A percentile compares a stretch with the other conserved stretches of the same genome.
Evolutionary conservation across 2,797 vertebrate genomes (phyloP).

Genomic region (Peromyscus eremicus): DNA sequence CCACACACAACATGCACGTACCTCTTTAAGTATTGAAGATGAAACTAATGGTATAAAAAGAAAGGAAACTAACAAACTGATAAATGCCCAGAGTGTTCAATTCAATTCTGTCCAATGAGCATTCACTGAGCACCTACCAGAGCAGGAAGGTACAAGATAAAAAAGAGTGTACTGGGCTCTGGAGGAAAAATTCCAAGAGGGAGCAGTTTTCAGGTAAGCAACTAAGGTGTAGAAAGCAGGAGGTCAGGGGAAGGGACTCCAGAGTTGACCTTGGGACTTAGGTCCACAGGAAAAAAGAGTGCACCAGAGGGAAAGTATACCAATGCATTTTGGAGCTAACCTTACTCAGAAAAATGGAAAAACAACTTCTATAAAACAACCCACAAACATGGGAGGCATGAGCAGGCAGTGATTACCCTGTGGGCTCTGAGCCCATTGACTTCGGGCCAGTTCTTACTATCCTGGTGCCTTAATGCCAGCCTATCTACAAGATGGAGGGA

Average conservation of each 20-base stretch:
- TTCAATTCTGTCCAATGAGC: not conserved
- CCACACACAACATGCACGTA: too few species aligned
- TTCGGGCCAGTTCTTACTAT: not conserved
- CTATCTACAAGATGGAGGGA: not conserved
- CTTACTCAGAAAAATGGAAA: not conserved
- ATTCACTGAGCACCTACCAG: not conserved
- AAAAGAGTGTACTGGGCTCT: not conserved
- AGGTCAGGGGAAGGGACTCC: not conserved
- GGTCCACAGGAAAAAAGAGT: too few species aligned
- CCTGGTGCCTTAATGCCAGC: rapidly evolving
- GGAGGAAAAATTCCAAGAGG: not conserved
- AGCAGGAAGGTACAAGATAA: too few species aligned
- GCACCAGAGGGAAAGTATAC: not conserved
- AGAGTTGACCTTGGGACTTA: not conserved
- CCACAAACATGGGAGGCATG: not conserved
- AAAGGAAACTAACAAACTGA: not conserved
- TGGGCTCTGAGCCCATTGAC: not conserved
- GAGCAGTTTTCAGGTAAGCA: not conserved
- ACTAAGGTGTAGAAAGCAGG: not conserved
- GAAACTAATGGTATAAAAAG: not conserved
- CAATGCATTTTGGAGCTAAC: not conserved
- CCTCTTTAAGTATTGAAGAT: not conserved
- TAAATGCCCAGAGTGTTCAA: not conserved
- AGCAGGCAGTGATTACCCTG: rapidly evolving
- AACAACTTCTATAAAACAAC: not conserved